Base-by-base conservation (phyloP, 1,140 invertebrate species). In the Luehdorfia chinensis region DNA sequence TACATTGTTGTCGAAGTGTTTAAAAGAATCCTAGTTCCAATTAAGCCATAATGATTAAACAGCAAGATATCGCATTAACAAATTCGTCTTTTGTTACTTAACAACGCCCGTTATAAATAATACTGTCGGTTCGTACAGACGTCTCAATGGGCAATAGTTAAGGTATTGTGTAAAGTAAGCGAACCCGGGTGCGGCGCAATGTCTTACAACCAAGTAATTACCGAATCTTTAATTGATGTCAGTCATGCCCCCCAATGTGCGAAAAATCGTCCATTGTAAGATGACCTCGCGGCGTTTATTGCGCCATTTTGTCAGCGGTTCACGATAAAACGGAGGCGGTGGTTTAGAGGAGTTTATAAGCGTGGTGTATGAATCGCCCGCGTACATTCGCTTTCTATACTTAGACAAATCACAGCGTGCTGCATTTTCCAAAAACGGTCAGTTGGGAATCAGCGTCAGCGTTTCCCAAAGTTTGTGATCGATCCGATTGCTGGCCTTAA, bases 351-450 rank as follows among this genome's bases (percentile, higher is more conserved):
- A 68, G 66, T 68, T 79, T 79, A 79, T 65, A 79, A 75, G 70
- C 76, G 74, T 77, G 71, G 54, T 59, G 55, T 77, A 67, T 72
- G 71, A 61, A 58, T 64, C 56, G 60, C 75, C 62, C 70, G 68
- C 68, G 72, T 58, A 63, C 78, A 83, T 66, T 83, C 70, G 60
- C 62, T 45, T 55, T 27, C 56, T 49, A 46, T 47, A 45, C 54
- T 43, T 50, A 52, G 52, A 56, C 50, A 47, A 50, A 55, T n/a
- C n/a, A 44, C 48, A 32, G 30, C 50, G 21, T 25, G 47, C 37
- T 45, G 49, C 32, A 34, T 51, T 50, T 51, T 30, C 32, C 0
- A 12, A 39, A 34, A 44, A 37, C 15, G 34, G 34, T 37, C 18
- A 37, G 34, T 21, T 1, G 34, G 34, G 34, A 37, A 7, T 37